Percentiles rank a stretch among this genome's conserved stretches.
Conservation (phyloP, 2,797 vertebrate species). For the Chelmon rostratus region DNA sequence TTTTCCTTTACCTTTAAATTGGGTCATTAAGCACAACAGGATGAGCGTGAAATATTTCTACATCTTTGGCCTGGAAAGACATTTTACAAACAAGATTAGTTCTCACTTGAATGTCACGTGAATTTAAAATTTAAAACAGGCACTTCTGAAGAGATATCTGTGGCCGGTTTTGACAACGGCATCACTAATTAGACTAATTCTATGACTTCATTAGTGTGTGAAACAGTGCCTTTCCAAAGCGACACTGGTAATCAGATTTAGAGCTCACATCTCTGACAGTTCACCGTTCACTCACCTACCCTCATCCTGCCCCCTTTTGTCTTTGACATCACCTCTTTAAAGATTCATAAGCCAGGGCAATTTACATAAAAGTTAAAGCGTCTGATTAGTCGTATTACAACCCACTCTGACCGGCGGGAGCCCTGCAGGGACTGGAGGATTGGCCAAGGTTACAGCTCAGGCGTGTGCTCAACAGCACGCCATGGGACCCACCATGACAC, state of each 20-base stretch:
- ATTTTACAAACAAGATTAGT: not conserved
- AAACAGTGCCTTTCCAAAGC: constrained; percentile 36
- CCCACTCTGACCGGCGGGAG: constrained; percentile 77
- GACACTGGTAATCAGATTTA: constrained; percentile 66
- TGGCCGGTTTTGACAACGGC: constrained; percentile 42
- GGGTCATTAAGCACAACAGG: constrained; percentile 59
- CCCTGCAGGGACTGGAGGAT: constrained; percentile 74
- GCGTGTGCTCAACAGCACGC: constrained; percentile 59
- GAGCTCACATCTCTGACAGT: constrained; percentile 67
- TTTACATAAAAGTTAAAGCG: constrained; percentile 87
- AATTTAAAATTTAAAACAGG: constrained; percentile 27
- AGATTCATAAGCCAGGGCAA: constrained; percentile 83
- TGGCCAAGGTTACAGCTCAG: constrained; percentile 78
- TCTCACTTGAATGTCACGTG: constrained; percentile 8
- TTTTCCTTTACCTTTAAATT: constrained; percentile 64
- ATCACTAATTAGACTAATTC: constrained; percentile 65
- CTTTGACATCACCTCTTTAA: constrained; percentile 87
- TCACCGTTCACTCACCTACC: constrained; percentile 59
- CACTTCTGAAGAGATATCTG: constrained; percentile 11
- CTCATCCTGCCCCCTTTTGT: constrained; percentile 77
- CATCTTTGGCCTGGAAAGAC: constrained; percentile 27
- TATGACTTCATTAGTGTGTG: constrained; percentile 58
- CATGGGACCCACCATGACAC: constrained; percentile 55
- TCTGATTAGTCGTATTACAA: constrained; percentile 86
- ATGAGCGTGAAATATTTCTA: constrained; percentile 44